Base-by-base conservation (phyloP, 1,140 invertebrate genomes). In the Conus ventricosus region DNA sequence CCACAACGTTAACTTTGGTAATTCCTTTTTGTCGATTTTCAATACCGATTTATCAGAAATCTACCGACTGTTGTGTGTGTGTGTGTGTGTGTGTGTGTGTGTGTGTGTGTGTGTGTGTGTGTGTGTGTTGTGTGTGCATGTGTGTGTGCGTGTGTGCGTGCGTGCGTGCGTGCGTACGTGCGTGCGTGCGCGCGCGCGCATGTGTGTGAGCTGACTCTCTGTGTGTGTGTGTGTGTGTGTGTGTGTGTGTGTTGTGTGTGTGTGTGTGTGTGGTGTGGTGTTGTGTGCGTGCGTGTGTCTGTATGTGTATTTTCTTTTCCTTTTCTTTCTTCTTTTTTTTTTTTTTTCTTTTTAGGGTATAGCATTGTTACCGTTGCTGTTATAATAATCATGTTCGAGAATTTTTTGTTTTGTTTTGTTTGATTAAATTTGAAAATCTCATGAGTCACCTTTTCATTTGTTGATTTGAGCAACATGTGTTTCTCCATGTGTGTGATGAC, bases 51-150 rank as follows among this genome's bases (percentile, higher is more conserved):
- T 20, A 10, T 15, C 11, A 27, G 8, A 53, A 15, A 17, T 81
- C 20, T 81, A 27, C 8, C 57, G 8, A 11, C 57, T 81, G 78
- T n/a, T 83, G 81, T 83, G 81, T 57, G 81, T 83, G 81, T 57
- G 81, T 83, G 81, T 83, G 81, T 83, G 81, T 83, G 81, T 83
- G 81, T 83, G 81, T 83, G 81, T 83, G 81, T 83, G 81, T 83
- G 81, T 83, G 81, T 55, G 81, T 83, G 81, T 55, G 81, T 83
- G 81, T 55, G 81, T 11, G 81, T 83, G 81, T 55, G 81, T 83
- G 51, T 20, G 53, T 55, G 81, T 55, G 81, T 55, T n/a, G n/a
- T n/a, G n/a, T n/a, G n/a, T 80, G 78, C 39, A 51, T 82, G 81
- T 83, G 81, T 83, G 81, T 57, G 81, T 83, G 81, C 25, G 81